phyloP scores from a whole-genome alignment of 2,888 invertebrate species.

The Pristionchus maxplancki region DNA sequence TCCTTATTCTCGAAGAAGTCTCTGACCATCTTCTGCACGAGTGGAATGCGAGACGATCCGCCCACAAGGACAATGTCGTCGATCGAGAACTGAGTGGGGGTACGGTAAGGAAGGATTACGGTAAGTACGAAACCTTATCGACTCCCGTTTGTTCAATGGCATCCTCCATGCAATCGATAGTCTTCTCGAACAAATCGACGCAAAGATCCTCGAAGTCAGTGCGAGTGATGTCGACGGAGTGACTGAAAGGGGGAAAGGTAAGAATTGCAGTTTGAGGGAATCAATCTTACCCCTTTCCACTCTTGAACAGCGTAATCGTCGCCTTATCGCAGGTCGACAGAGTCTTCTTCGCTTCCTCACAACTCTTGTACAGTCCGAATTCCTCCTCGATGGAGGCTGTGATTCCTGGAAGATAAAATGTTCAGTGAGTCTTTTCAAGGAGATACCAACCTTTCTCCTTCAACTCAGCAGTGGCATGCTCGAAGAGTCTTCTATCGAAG shows the following conservation, averaged over 20 bases:
- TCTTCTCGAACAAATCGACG: slow-evolving; percentile 47
- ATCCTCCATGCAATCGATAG: neutral
- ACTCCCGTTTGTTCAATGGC: neutral
- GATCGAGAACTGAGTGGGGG: neutral
- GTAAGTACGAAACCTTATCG: neutral
- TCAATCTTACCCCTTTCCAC: neutral
- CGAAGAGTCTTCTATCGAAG: slow-evolving; percentile 43
- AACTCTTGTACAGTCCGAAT: neutral
- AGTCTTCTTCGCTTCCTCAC: neutral
- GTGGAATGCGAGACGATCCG: slow-evolving; percentile 47
- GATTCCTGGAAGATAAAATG: neutral
- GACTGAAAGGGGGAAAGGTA: neutral
- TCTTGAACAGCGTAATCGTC: neutral
- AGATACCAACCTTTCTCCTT: neutral
- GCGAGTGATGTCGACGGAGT: slow-evolving; percentile 10
- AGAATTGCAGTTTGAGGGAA: too few species aligned
- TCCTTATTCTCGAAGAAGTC: slow-evolving; percentile 29
- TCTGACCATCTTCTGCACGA: slow-evolving; percentile 18
- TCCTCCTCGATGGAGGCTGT: neutral
- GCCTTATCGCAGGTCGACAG: neutral
- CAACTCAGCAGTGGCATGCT: slow-evolving; percentile 1
- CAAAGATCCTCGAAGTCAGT: slow-evolving; percentile 17
- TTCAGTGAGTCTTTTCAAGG: neutral
- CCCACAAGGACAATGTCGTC: slow-evolving; percentile 43
- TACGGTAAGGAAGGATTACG: neutral